Conservation (phyloP, 2,797 vertebrate genomes). For the Morelia viridis region DNA sequence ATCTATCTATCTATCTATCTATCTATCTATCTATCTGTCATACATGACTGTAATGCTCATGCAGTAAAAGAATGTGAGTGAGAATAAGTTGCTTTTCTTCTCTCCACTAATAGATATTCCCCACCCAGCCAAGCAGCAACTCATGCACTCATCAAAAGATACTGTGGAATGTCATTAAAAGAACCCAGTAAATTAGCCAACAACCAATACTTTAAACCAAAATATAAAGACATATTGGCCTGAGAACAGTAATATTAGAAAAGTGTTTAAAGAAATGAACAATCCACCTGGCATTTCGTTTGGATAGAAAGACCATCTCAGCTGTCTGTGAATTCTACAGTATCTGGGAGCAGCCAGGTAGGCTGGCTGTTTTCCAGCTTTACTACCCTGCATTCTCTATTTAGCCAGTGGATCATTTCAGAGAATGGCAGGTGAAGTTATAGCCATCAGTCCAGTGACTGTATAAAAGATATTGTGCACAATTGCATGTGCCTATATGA, state of each 20-base stretch:
- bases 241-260: conserved; percentile 48
- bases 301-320: conserved; percentile 52
- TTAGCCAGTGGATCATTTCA: conserved; percentile 56
- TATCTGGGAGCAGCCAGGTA: conserved; percentile 50
- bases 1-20: too few relatives aligned
- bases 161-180: conserved; percentile 1
- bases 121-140: neutral
- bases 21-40: neutral
- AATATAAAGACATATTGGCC: conserved; percentile 24
- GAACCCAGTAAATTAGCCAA: neutral
- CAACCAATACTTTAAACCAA: conserved; percentile 33
- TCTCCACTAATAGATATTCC: neutral
- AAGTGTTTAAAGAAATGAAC: conserved; percentile 60
- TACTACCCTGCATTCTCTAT: conserved; percentile 50
- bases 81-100: neutral
- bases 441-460: conserved; percentile 62
- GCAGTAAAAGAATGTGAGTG: fast-evolving
- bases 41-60: neutral
- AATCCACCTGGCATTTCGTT: conserved; percentile 48
- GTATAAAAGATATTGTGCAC: conserved; percentile 45
- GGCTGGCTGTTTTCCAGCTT: conserved; percentile 46
- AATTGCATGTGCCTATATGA: conserved; percentile 28
- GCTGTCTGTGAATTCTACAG: conserved; percentile 37
- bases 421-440: conserved; percentile 57
- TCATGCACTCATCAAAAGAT: neutral